Conservation (phyloP, 2,797 vertebrate genomes). For the Mastacembelus armatus region DNA sequence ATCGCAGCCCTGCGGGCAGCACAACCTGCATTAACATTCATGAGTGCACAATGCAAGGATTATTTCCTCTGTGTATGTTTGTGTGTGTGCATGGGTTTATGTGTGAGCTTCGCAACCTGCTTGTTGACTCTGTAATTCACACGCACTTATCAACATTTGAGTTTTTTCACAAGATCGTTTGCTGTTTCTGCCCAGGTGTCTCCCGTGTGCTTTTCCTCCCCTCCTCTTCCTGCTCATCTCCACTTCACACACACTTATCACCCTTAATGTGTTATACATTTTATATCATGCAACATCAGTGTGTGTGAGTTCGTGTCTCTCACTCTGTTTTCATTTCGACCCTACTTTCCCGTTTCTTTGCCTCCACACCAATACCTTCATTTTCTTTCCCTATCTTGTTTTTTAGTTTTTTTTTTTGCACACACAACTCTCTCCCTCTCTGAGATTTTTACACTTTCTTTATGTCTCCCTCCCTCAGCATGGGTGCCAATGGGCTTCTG, state of each 20-base stretch:
- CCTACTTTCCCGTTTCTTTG: not conserved
- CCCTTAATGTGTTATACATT: constrained; percentile 52
- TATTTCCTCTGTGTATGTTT: constrained; percentile 11
- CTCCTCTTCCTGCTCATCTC: constrained; percentile 44
- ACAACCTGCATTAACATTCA: constrained; percentile 37
- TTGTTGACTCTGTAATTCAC: constrained; percentile 9
- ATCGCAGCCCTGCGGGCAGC: constrained; percentile 9
- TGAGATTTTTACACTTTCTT: not conserved
- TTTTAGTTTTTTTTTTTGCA: constrained; percentile 10
- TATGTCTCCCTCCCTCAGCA: not conserved
- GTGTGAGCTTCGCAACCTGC: not conserved
- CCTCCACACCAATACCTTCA: constrained; percentile 23
- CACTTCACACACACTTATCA: constrained; percentile 62
- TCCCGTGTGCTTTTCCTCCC: constrained; percentile 4
- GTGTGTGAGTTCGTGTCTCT: constrained; percentile 3
- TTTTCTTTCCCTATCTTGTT: not conserved
- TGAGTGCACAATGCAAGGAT: constrained; percentile 33
- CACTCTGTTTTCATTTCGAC: not conserved
- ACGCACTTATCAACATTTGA: constrained; percentile 33
- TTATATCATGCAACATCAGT: constrained; percentile 7
- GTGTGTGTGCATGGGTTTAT: constrained; percentile 12
- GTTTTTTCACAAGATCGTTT: constrained; percentile 37
- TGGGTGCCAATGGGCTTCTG: not conserved
- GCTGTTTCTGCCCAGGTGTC: constrained; percentile 52
- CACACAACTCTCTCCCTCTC: not conserved